Percentiles rank a stretch among this genome's conserved stretches.
Evolutionary conservation across 2,113 vertebrate species (phyloP).

Genomic region (Capreolus pygargus): DNA sequence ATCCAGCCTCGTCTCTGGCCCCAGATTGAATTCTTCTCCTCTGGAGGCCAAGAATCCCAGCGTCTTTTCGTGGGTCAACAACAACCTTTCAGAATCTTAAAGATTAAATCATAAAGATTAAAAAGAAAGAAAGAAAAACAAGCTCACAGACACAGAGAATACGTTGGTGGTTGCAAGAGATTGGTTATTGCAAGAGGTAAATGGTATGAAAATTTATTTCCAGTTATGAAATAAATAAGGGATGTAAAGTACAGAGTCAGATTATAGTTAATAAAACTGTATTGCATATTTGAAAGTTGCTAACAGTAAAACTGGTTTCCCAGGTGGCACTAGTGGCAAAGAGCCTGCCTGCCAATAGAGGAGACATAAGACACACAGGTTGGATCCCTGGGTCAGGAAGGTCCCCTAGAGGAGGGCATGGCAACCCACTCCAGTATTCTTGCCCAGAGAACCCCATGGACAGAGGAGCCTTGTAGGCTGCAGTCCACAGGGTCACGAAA

Average conservation of each 20-base stretch:
- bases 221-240: neutral
- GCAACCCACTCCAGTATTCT: neutral
- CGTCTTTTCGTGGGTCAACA: too few species aligned
- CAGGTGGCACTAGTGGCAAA: neutral
- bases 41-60: too few species aligned
- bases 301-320: neutral
- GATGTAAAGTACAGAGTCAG: neutral
- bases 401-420: neutral
- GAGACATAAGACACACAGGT: neutral
- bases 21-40: too few species aligned
- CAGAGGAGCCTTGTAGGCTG: neutral
- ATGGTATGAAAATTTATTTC: neutral
- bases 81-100: neutral
- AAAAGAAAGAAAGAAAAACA: neutral
- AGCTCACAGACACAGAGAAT: neutral
- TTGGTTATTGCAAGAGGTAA: neutral
- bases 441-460: neutral
- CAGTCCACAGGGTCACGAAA: neutral
- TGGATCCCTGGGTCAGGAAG: neutral
- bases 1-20: too few species aligned
- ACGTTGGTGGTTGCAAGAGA: neutral
- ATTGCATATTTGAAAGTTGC: neutral
- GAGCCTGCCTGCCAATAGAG: neutral
- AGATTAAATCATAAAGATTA: neutral
- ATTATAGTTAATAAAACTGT: neutral